Base-by-base conservation (phyloP, 2,888 invertebrate genomes). In the Didymodactylos carnosus region DNA sequence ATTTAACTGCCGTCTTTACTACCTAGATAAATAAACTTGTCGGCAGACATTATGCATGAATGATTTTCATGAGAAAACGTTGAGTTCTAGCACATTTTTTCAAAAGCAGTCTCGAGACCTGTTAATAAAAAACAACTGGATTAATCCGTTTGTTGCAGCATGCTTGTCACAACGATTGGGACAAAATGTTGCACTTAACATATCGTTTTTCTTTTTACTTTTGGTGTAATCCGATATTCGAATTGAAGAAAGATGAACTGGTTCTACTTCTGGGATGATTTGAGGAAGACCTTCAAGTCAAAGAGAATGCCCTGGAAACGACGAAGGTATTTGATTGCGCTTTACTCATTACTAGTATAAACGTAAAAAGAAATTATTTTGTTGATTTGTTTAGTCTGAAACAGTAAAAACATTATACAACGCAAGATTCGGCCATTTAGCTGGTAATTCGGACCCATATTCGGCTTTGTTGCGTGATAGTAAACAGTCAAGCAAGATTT, bases 281-380 rank as follows among this genome's bases (percentile, higher is more conserved):
- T 80, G 92, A 92, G 83, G 91, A 91, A 35, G 92, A 92, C 85
- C 86, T 92, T 73, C 91, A 92, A 83, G 91, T 91, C 40, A 86
- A 91, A 78, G 92, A 92, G 83, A 88, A 92, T 77, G 90, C 89
- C 74, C 90, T 92, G 80, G 91, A 91, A 62, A 89, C 90, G 70
- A 84, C 92, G 77, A 89, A 89, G 87, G 89, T 89, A 84, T 80
- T 78, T n/a, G n/a, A n/a, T n/a, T n/a, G n/a, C n/a, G n/a, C 19
- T 3, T 41, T 41, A 43, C 14, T n/a, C n/a, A n/a, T n/a, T n/a
- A n/a, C n/a, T n/a, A n/a, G n/a, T n/a, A n/a, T 29, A 19, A 19
- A 49, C 39, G 49, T n/a, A 16, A n/a, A 49, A 16, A 19, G 16
- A 27, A 19, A 10, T n/a, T 19, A 72, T 7, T 2, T 25, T 62